Evolutionary conservation across 2,113 vertebrate genomes (phyloP), one percentile per base, ranked within the genome.

Genomic region (Loxodonta africana): DNA sequence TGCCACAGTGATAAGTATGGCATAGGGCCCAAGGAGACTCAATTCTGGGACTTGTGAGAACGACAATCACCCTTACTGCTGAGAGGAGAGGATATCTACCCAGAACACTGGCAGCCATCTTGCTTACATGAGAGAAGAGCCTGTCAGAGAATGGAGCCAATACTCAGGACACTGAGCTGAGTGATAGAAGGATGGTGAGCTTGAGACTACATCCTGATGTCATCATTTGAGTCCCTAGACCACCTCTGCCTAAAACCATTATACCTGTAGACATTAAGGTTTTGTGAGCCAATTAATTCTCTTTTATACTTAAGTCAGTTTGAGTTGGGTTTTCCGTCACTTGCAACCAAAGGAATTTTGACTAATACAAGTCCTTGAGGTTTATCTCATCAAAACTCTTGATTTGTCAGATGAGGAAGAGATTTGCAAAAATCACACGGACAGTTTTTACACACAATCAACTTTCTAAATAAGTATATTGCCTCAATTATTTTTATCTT

Each of bases 401-500:
- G 15, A 69, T 95, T 88, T 90, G 80, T 74, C 11, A 93, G 77
- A 86, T 37, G 60, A 89, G 48, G 51, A 94, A 85, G 71, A 92
- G 81, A 80, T 84, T 78, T 88, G 48, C n/a, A 83, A 88, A 57
- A 57, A 63, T 60, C 67, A 82, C 30, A 77, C 17, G 28, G 48
- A 33, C 12, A 57, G 46, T 37, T 96, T 91, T 74, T 63, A 63
- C 44, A 86, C 5, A 51, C 57, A 85, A 65, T 33, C 44, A 63
- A 48, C 63, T 94, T 95, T 85, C 81, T 67, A 69, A 89, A 80
- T 91, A 74, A 88, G 85, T 53, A 62, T 6, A 80, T 57, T 76
- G 44, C 77, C 26, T 95, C 37, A 82, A 8, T 90, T 88, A 30
- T 23, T 97, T 94, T 96, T 92, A 60, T 80, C 76, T 78, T 88